These are phyloP conservation scores for Pogoniulus pusillus DNA, from an alignment of 2,797 vertebrate species.

Conservation along the genomic window DNA sequence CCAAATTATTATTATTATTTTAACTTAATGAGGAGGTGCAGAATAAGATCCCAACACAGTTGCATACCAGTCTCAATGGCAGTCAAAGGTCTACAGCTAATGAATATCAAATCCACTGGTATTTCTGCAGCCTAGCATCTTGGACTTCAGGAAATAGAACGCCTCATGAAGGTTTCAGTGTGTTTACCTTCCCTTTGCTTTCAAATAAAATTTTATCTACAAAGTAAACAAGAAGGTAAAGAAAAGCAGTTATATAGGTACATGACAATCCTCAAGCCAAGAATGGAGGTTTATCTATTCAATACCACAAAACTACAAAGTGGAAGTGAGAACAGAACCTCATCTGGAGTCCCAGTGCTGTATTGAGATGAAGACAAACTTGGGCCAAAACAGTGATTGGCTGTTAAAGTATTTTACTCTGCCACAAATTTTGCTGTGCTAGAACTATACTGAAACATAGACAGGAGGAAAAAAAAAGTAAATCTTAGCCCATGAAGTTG, in stretches of 20 bases:
- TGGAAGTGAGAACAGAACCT: neutral
- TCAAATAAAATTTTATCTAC: neutral
- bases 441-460: neutral
- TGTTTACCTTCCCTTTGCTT: neutral
- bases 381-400: fast-evolving
- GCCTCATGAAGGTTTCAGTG: neutral
- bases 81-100: neutral
- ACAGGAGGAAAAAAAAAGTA: too few species aligned
- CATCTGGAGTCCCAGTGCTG: neutral
- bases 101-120: neutral
- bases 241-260: neutral
- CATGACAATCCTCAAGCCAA: neutral
- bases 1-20: neutral
- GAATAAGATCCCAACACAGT: neutral
- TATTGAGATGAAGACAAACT: neutral
- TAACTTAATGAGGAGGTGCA: neutral
- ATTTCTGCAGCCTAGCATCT: neutral
- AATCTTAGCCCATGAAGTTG: neutral
- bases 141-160: neutral
- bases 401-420: neutral
- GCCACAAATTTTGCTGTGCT: neutral
- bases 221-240: neutral
- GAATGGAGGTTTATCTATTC: neutral
- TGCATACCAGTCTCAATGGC: neutral
- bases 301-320: neutral